Conservation (phyloP, 2,797 vertebrate species). For the Hypotaenidia okinawae region DNA sequence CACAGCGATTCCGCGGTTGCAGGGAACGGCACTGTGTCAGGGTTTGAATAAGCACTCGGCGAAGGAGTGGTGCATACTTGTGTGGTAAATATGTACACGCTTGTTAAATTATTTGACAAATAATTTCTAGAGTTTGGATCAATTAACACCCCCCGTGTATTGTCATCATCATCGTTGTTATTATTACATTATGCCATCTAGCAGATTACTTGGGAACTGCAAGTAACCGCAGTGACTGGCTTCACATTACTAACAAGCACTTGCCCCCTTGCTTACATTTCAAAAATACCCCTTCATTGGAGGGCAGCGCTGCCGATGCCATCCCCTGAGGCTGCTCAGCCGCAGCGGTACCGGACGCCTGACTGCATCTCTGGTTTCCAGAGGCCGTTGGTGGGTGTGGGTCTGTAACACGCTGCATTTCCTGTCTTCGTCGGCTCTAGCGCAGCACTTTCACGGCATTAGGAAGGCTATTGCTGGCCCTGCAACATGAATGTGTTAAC, state of each 20-base stretch:
- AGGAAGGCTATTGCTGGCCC: neutral
- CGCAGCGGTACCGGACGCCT: neutral
- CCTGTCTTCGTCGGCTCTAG: neutral
- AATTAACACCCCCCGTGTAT: neutral
- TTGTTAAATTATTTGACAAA: neutral
- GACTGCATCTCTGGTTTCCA: neutral
- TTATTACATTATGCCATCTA: slow-evolving; percentile 53
- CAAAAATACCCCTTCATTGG: neutral
- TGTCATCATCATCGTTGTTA: neutral
- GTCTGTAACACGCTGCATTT: neutral
- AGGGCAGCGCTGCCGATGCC: neutral
- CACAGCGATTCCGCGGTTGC: neutral
- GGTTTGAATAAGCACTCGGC: neutral
- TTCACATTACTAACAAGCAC: neutral
- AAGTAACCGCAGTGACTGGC: neutral
- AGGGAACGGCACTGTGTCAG: neutral
- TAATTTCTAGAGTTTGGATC: neutral
- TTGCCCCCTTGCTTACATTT: neutral
- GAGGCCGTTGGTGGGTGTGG: neutral
- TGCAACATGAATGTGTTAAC: neutral
- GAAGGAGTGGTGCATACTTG: accelerated
- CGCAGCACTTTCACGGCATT: neutral
- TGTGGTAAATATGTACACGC: neutral
- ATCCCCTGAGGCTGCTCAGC: neutral
- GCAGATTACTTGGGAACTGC: slow-evolving; percentile 48